These are phyloP conservation scores for cattle (Bos taurus) DNA, from an alignment of 2,113 vertebrate species.

Conservation along the genomic window DNA sequence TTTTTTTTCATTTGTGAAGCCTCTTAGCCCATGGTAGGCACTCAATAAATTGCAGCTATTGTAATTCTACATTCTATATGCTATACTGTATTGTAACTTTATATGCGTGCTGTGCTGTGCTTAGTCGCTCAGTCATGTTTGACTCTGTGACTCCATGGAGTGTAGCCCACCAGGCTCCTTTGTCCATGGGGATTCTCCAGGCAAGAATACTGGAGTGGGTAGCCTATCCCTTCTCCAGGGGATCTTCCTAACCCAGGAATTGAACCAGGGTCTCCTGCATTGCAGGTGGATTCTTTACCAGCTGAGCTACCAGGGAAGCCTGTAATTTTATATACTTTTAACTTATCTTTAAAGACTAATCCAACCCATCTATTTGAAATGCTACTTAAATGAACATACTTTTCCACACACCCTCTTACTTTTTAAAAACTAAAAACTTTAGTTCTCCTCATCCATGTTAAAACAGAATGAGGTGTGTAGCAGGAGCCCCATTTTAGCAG, in stretches of 20 bases:
- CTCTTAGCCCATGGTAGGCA: background rate
- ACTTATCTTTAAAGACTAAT: slow-evolving; percentile 19
- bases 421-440: background rate
- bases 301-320: background rate
- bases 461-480: background rate
- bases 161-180: background rate
- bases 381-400: background rate
- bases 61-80: background rate
- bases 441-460: background rate
- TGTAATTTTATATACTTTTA: background rate
- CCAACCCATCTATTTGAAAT: background rate
- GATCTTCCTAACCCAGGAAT: background rate
- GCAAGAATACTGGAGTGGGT: background rate
- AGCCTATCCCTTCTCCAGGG: background rate
- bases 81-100: background rate
- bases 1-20: background rate
- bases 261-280: background rate
- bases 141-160: background rate
- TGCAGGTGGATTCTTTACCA: background rate
- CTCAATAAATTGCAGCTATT: background rate
- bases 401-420: background rate
- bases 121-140: background rate
- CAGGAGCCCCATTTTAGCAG: background rate
- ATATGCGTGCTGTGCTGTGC: background rate
- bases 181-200: background rate